Evolutionary conservation across 2,113 vertebrate species (phyloP).

Genomic region (Pachypanchax playfairii): DNA sequence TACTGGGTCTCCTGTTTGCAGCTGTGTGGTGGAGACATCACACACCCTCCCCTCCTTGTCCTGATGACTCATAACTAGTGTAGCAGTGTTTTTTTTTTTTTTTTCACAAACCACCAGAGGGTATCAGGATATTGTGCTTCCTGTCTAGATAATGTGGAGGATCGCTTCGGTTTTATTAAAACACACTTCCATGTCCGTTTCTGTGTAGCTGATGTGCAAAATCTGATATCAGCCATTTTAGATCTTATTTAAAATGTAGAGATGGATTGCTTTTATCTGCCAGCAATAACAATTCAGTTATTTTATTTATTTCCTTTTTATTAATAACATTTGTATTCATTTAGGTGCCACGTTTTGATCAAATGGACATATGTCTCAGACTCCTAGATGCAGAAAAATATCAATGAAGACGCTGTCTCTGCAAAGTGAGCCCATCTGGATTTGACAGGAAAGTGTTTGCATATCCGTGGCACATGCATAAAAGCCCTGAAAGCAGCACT

Average conservation of each 20-base stretch:
- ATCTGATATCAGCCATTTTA: background rate
- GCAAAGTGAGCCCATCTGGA: slow-evolving; percentile 58
- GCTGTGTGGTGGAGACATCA: slow-evolving; percentile 34
- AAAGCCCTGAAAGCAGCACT: slow-evolving; percentile 40
- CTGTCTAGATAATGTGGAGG: slow-evolving; percentile 31
- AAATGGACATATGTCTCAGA: background rate
- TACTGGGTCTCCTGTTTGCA: slow-evolving; percentile 18
- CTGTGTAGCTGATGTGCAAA: background rate
- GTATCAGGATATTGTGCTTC: slow-evolving; percentile 70
- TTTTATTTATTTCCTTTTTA: background rate
- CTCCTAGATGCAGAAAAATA: slow-evolving; percentile 31
- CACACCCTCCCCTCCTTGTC: slow-evolving; percentile 32
- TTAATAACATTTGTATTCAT: background rate
- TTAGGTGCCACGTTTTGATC: background rate
- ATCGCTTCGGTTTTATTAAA: slow-evolving; percentile 34
- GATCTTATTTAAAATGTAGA: slow-evolving; percentile 4
- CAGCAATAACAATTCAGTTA: background rate
- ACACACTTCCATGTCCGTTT: slow-evolving; percentile 5
- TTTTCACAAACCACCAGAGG: slow-evolving; percentile 59
- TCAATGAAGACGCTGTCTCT: slow-evolving; percentile 44
- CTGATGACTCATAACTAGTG: slow-evolving; percentile 69
- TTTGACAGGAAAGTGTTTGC: slow-evolving; percentile 30
- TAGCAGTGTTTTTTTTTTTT: slow-evolving; percentile 37
- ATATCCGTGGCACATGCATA: slow-evolving; percentile 2
- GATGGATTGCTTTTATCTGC: slow-evolving; percentile 3